phyloP scores from a whole-genome alignment of 2,888 invertebrate genomes.

The Meliscaeva auricollis region DNA sequence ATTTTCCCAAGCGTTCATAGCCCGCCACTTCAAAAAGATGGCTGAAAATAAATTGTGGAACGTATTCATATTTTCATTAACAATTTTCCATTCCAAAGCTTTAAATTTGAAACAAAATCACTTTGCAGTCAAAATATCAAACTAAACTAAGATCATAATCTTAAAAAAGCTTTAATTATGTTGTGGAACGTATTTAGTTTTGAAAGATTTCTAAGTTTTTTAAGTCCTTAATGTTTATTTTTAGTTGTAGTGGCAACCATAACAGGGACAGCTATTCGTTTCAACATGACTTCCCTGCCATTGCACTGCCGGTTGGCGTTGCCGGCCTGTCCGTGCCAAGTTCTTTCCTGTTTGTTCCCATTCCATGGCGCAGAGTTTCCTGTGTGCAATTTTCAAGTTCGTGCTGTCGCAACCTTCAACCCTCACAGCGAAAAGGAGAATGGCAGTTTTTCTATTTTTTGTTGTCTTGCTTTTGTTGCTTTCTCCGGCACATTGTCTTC shows the following conservation, averaged over 20 bases:
- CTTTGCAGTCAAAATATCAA: too few species aligned
- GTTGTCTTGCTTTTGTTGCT: slow-evolving; percentile 27
- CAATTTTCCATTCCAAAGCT: background rate
- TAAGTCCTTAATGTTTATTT: background rate
- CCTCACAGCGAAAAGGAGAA: slow-evolving; percentile 49
- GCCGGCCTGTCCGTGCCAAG: slow-evolving; percentile 61
- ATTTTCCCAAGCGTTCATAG: too few species aligned
- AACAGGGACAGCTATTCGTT: background rate
- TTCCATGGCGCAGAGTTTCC: slow-evolving; percentile 48
- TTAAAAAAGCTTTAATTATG: too few species aligned
- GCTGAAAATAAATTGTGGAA: background rate
- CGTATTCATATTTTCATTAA: background rate
- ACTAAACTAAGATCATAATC: too few species aligned
- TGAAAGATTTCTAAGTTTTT: background rate
- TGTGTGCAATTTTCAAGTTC: slow-evolving; percentile 75
- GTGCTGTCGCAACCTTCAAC: slow-evolving; percentile 74
- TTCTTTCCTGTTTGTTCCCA: slow-evolving; percentile 61
- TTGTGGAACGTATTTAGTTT: background rate
- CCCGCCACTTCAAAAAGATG: background rate
- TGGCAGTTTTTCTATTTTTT: slow-evolving; percentile 31
- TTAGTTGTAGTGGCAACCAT: background rate
- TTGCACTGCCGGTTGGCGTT: slow-evolving; percentile 28
- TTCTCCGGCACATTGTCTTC: slow-evolving; percentile 63
- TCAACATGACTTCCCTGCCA: slow-evolving; percentile 12
- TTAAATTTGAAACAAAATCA: too few species aligned